These are phyloP conservation scores for Trochalopteron elliotii DNA, from an alignment of 2,113 vertebrate species.

Conservation along the genomic window DNA sequence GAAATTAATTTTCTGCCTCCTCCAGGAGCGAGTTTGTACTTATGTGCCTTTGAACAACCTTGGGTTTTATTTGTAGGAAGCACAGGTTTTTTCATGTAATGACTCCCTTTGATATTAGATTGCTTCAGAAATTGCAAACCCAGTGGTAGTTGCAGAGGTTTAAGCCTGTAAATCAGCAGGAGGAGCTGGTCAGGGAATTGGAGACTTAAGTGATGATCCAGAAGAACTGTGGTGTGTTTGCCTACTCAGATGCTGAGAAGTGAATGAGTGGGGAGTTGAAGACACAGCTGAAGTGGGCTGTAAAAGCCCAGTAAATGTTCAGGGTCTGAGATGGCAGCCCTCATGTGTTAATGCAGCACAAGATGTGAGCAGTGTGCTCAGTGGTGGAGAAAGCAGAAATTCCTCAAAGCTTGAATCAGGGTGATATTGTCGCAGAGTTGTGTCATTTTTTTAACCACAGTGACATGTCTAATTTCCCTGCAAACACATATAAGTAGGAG, in stretches of 20 bases:
- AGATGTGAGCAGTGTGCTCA: fast-evolving
- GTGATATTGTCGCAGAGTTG: background rate
- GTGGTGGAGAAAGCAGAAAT: background rate
- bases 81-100: background rate
- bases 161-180: background rate
- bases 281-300: background rate
- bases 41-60: background rate
- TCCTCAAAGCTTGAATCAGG: background rate
- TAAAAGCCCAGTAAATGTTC: background rate
- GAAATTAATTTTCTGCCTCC: constrained; percentile 26
- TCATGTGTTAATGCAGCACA: fast-evolving
- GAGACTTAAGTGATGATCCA: background rate
- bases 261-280: background rate
- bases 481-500: background rate
- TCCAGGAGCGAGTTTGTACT: background rate
- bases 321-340: background rate
- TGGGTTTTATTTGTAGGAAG: background rate
- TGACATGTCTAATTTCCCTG: background rate
- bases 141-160: background rate
- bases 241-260: background rate
- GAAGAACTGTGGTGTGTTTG: background rate
- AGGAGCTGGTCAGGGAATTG: background rate
- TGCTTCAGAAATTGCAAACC: background rate
- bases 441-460: background rate
- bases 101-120: background rate